Base-by-base conservation (phyloP, 2,888 invertebrate genomes). In the Heliothis peltigera region DNA sequence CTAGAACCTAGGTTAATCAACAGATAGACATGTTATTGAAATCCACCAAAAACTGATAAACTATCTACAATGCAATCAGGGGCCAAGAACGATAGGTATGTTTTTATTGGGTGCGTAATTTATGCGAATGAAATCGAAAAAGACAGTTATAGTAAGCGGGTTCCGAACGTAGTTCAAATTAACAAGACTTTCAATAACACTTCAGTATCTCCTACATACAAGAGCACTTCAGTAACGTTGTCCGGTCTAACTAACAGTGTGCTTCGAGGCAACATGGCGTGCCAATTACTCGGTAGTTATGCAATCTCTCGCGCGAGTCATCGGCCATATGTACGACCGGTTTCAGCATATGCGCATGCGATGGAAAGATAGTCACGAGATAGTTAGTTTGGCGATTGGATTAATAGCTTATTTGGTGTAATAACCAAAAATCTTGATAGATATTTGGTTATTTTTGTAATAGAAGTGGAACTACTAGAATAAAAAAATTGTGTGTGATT, bases 211-310 rank as follows among this genome's bases (percentile, higher is more conserved):
- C n/a, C n/a, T 12, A 43, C 10, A 17, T 18, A 39, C 10, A 17
- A 54, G 39, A 55, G 39, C 39, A 18, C 53, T 51, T 49, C 54
- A 55, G 51, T 44, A 55, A 22, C 51, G 73, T 52, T 58, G 43
- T 61, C 46, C 22, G 10, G 17, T 32, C 28, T 52, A 42, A 2
- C 43, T 19, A 54, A 46, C 68, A 49, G 39, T 68, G 46, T 73
- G 58, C 46, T 53, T 19, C 56, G 15, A n/a, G 48, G 55, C 7
- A 53, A 55, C 44, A 52, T 63, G 48, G 56, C 71, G 49, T 67
- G 67, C 52, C 73, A 70, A 74, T 74, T 74, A 74, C 43, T 18
- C 44, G 55, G 52, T 74, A 35, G 64, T 74, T 74, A 70, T 65
- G 70, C 70, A 74, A 74, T 70, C 32, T 52, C 58, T 58, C 64